These are phyloP conservation scores for Setophaga coronata DNA, from an alignment of 2,113 vertebrate genomes.

Conservation along the genomic window DNA sequence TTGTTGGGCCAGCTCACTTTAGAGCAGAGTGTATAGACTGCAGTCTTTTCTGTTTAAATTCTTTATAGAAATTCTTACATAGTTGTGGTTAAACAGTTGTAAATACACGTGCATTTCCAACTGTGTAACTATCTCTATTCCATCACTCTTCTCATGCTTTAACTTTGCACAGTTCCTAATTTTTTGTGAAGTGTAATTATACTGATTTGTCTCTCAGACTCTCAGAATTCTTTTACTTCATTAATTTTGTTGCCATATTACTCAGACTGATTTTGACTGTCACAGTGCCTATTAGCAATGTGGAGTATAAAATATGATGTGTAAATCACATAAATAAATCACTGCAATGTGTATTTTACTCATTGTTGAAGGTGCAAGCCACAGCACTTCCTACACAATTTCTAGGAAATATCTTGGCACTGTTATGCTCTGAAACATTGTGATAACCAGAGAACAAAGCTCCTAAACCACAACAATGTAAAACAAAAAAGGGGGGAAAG, in stretches of 20 bases:
- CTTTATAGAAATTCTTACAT: constrained; percentile 27
- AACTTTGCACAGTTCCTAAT: background rate
- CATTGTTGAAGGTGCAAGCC: background rate
- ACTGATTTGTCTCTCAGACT: background rate
- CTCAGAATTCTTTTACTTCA: background rate
- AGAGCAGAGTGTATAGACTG: background rate
- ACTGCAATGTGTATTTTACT: background rate
- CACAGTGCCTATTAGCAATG: background rate
- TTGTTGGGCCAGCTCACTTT: background rate
- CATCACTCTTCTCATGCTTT: background rate
- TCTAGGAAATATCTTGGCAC: background rate
- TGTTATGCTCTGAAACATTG: background rate
- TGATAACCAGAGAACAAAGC: background rate
- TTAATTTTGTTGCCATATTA: background rate
- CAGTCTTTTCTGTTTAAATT: constrained; percentile 9
- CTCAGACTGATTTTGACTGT: background rate
- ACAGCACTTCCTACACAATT: background rate
- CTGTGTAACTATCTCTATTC: background rate
- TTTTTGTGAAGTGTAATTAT: background rate
- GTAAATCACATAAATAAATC: background rate
- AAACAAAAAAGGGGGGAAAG: background rate
- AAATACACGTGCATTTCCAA: background rate
- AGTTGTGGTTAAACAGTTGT: constrained; percentile 25
- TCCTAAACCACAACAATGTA: background rate
- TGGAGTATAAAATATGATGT: background rate